phyloP scores from a whole-genome alignment of 1,140 invertebrate species.

The Drosophila aff. region DNA sequence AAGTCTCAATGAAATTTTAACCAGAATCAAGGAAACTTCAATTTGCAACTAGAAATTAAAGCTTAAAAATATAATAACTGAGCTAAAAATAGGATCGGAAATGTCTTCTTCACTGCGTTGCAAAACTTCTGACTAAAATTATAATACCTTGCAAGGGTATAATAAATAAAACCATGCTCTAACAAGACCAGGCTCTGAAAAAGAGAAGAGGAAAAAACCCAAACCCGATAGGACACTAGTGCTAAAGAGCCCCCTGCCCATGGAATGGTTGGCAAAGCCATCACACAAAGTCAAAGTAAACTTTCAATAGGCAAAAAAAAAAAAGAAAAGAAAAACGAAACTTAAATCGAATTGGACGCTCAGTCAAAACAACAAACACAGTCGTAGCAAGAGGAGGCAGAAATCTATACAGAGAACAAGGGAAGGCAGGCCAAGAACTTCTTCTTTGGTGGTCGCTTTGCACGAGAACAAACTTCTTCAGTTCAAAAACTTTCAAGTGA shows the following conservation, averaged over 20 bases:
- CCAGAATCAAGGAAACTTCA: not conserved
- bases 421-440: conserved; percentile 5
- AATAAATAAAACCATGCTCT: conserved; percentile 1
- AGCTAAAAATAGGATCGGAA: too few relatives aligned
- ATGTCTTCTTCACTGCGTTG: too few relatives aligned
- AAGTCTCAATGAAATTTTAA: not conserved
- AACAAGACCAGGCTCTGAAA: not conserved
- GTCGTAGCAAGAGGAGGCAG: not conserved
- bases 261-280: conserved; percentile 7
- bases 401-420: not conserved
- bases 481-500: conserved; percentile 41
- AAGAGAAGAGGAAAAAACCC: not conserved
- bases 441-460: conserved; percentile 27
- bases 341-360: conserved; percentile 62
- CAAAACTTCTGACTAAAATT: too few relatives aligned
- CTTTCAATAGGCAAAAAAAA: conserved; percentile 30
- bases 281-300: conserved; percentile 31
- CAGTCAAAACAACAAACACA: conserved; percentile 26
- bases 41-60: not conserved
- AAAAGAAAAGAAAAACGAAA: conserved; percentile 6
- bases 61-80: too few relatives aligned
- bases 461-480: conserved; percentile 26
- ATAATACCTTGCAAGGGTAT: too few relatives aligned
- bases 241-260: conserved; percentile 20
- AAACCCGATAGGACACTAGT: not conserved